A percentile compares a stretch with the other conserved stretches of the same genome.
These are phyloP conservation scores for Lampris incognitus DNA, from an alignment of 2,113 vertebrate species.

Conservation along the genomic window DNA sequence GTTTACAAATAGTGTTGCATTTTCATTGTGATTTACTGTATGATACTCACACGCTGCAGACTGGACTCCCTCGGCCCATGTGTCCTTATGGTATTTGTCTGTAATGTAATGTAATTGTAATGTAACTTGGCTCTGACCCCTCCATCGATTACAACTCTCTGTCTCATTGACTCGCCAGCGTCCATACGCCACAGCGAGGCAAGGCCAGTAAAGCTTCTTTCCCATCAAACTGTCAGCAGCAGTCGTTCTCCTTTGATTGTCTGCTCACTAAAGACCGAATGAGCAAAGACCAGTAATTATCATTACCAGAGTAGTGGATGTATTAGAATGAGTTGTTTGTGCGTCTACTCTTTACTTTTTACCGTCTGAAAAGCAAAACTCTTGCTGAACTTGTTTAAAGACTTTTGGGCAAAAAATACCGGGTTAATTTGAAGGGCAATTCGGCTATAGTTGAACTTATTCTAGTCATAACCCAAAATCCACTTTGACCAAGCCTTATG, in stretches of 20 bases:
- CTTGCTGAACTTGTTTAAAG: not conserved
- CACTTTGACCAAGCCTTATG: slow-evolving; percentile 11
- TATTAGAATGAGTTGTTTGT: not conserved
- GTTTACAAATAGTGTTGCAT: too few relatives aligned
- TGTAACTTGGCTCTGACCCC: slow-evolving; percentile 1
- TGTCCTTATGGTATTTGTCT: not conserved
- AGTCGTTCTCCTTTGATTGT: not conserved
- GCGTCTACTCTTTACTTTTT: not conserved
- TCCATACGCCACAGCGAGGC: not conserved
- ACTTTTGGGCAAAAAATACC: not conserved
- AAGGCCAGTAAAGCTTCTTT: not conserved
- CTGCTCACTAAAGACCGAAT: not conserved
- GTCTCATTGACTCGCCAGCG: slow-evolving; percentile 15
- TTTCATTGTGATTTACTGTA: too few relatives aligned
- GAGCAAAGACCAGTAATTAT: not conserved
- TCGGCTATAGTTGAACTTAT: too few relatives aligned
- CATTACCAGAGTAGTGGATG: not conserved
- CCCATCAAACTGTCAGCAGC: not conserved
- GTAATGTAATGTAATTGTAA: slow-evolving; percentile 21
- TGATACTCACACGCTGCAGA: too few relatives aligned
- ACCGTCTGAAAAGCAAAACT: not conserved
- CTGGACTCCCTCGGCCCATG: too few relatives aligned
- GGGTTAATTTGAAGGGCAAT: not conserved
- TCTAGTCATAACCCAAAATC: not conserved
- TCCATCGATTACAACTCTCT: slow-evolving; percentile 38